phyloP scores from a whole-genome alignment of 1,140 invertebrate genomes.

The Eupristina koningsbergeri region DNA sequence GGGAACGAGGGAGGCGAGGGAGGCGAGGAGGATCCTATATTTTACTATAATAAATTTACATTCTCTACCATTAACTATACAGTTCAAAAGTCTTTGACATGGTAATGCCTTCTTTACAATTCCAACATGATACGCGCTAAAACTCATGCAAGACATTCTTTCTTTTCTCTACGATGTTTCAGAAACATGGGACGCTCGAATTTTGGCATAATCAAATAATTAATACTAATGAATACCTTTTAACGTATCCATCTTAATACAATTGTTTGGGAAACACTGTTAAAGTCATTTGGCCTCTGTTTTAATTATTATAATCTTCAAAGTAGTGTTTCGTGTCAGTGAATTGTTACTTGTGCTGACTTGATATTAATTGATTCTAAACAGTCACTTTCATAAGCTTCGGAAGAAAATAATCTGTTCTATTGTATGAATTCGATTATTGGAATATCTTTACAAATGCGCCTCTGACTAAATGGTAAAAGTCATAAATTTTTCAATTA shows the following conservation, averaged over 20 bases:
- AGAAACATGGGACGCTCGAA: not conserved
- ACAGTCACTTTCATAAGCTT: too few relatives aligned
- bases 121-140: not conserved
- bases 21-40: not conserved
- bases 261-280: not conserved
- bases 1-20: not conserved
- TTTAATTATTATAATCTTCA: too few relatives aligned
- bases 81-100: constrained; percentile 16
- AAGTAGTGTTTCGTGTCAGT: too few relatives aligned
- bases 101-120: constrained; percentile 30
- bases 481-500: too few relatives aligned
- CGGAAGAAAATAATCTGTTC: too few relatives aligned
- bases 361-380: too few relatives aligned
- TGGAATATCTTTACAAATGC: too few relatives aligned
- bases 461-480: too few relatives aligned
- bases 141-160: not conserved
- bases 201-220: not conserved
- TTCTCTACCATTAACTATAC: constrained; percentile 10
- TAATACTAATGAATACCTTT: not conserved
- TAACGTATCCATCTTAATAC: not conserved
- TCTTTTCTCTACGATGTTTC: not conserved
- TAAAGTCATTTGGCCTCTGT: too few relatives aligned
- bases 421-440: too few relatives aligned
- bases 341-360: too few relatives aligned
- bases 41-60: constrained; percentile 2